Evolutionary conservation across 2,888 invertebrate species (phyloP).

Genomic region (Sesamia inferens): DNA sequence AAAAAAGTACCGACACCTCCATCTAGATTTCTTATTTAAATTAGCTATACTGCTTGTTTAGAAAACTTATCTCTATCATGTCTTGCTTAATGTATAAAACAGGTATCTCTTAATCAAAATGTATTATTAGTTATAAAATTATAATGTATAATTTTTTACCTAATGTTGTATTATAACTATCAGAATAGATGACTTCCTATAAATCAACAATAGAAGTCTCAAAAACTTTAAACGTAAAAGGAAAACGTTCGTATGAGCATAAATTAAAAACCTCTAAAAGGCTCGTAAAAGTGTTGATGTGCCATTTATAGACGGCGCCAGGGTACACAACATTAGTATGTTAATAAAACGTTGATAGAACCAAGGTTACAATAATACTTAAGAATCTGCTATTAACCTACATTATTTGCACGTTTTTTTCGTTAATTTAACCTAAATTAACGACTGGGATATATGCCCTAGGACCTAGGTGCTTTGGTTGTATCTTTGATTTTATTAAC

Average conservation of each 20-base stretch:
- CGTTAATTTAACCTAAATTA: neutral
- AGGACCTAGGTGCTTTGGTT: no score
- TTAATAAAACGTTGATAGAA: slow-evolving; percentile 38
- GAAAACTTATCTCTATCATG: slow-evolving; percentile 18
- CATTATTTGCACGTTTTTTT: slow-evolving; percentile 6
- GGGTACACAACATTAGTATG: slow-evolving; percentile 25
- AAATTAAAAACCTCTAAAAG: slow-evolving; percentile 34
- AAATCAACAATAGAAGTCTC: slow-evolving; percentile 25
- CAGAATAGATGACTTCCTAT: slow-evolving; percentile 34
- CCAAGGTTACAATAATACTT: slow-evolving; percentile 34
- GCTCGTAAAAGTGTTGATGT: slow-evolving; percentile 28
- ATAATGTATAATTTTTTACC: slow-evolving; percentile 34
- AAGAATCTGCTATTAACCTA: slow-evolving; percentile 8
- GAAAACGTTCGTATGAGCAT: slow-evolving; percentile 16
- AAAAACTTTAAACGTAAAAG: slow-evolving; percentile 21
- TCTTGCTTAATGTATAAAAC: slow-evolving; percentile 17
- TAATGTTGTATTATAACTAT: slow-evolving; percentile 23
- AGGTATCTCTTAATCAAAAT: slow-evolving; percentile 33
- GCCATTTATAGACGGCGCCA: slow-evolving; percentile 33
- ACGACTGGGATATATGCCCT: no score
- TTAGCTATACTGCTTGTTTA: slow-evolving; percentile 2
- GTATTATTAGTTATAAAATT: slow-evolving; percentile 22
- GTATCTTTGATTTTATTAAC: neutral
- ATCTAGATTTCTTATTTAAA: slow-evolving; percentile 15
- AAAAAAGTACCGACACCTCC: neutral